Conservation (phyloP, 1,140 invertebrate species). For the Campoletis sonorensis region DNA sequence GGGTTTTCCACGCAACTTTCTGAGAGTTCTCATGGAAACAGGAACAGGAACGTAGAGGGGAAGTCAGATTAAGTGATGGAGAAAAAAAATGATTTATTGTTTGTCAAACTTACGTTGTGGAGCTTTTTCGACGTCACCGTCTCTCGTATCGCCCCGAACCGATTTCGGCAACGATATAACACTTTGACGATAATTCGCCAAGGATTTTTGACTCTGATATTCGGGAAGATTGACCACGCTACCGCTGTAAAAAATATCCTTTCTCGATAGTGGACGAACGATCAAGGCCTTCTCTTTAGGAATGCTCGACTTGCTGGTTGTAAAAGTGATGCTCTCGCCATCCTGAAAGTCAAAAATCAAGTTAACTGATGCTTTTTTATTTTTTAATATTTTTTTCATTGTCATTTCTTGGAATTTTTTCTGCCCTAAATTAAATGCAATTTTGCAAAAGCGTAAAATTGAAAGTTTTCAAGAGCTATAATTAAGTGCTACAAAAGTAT, state of each 20-base stretch:
- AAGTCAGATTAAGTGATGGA: no score
- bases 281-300: constrained; percentile 82
- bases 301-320: constrained; percentile 76
- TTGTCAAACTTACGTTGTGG: constrained; percentile 81
- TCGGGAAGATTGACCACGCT: constrained; percentile 94
- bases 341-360: constrained; percentile 63
- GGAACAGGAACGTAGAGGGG: no score
- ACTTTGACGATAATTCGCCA: constrained; percentile 91
- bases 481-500: no score
- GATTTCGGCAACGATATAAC: constrained; percentile 87
- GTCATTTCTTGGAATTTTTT: no score
- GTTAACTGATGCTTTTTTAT: constrained; percentile 12
- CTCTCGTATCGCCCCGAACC: constrained; percentile 79
- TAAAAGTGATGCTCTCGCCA: constrained; percentile 74
- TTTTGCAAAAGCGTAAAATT: no score
- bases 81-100: no score
- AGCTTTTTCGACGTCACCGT: constrained; percentile 81
- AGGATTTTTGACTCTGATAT: constrained; percentile 93
- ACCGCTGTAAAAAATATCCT: constrained; percentile 99
- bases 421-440: no score
- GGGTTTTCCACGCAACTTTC: no score
- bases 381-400: no score
- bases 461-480: no score
- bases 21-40: no score
- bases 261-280: constrained; percentile 94